Conservation (phyloP, 2,888 invertebrate genomes). For the Drosophila stalkeri region DNA sequence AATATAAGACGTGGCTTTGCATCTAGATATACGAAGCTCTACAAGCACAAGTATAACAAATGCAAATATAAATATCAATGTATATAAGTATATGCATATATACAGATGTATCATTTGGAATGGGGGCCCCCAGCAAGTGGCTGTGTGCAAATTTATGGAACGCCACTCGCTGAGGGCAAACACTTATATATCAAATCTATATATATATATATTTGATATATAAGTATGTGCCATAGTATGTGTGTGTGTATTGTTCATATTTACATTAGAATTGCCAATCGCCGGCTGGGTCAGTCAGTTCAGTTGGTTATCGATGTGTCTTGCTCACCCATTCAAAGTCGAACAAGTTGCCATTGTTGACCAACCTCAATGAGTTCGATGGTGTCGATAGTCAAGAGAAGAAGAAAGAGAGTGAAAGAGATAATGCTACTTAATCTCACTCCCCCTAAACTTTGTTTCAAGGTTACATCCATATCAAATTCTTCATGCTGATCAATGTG, state of each 20-base stretch:
- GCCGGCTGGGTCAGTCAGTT: slow-evolving; percentile 18
- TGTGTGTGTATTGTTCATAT: slow-evolving; percentile 20
- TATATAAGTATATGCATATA: neutral
- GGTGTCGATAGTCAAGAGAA: slow-evolving; percentile 15
- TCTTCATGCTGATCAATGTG: slow-evolving; percentile 51
- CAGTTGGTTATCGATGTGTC: slow-evolving; percentile 11
- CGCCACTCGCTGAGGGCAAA: slow-evolving; percentile 10
- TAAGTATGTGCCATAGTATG: neutral
- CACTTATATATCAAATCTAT: slow-evolving; percentile 20
- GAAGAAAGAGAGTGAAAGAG: neutral
- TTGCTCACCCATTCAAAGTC: slow-evolving; percentile 54
- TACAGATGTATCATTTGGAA: slow-evolving; percentile 11
- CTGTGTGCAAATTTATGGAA: slow-evolving; percentile 28
- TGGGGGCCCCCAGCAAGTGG: slow-evolving; percentile 24
- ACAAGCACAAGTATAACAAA: slow-evolving; percentile 12
- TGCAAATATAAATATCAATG: neutral
- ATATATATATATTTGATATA: neutral
- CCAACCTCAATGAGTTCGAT: slow-evolving; percentile 50
- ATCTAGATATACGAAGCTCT: slow-evolving; percentile 20
- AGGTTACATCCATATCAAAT: slow-evolving; percentile 27
- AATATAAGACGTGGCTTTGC: slow-evolving; percentile 32
- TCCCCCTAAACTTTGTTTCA: slow-evolving; percentile 13
- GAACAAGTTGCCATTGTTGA: slow-evolving; percentile 50
- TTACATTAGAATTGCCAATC: slow-evolving; percentile 42
- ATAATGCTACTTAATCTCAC: slow-evolving; percentile 19